A percentile compares a stretch with the other conserved stretches of the same genome.
Evolutionary conservation across 2,888 invertebrate species (phyloP).

Genomic region (Erannis defoliaria): DNA sequence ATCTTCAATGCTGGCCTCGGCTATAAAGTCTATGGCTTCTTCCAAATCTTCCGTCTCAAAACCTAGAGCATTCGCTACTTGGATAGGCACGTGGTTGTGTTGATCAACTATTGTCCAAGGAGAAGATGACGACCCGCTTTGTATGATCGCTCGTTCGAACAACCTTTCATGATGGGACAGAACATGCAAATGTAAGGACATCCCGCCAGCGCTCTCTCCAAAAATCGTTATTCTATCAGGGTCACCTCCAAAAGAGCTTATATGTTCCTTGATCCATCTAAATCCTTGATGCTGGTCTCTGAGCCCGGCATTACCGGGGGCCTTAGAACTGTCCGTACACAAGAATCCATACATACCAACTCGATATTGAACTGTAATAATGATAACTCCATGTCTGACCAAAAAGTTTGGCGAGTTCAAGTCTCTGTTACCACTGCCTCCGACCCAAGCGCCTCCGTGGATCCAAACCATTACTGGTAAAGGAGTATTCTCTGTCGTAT

Average conservation of each 20-base stretch:
- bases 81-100: conserved; percentile 31
- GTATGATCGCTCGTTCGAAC: conserved; percentile 49
- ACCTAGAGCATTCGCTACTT: conserved; percentile 35
- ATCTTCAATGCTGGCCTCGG: conserved; percentile 37
- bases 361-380: conserved; percentile 53
- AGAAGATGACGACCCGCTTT: conserved; percentile 40
- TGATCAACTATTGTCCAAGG: conserved; percentile 35
- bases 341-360: conserved; percentile 56
- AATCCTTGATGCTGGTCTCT: conserved; percentile 53
- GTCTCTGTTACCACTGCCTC: neutral
- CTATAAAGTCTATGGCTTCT: conserved; percentile 31
- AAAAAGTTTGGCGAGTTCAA: neutral
- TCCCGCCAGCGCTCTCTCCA: conserved; percentile 49
- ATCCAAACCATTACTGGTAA: conserved; percentile 24
- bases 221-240: conserved; percentile 33
- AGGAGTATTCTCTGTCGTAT: neutral
- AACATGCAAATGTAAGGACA: conserved; percentile 48
- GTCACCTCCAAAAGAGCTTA: conserved; percentile 52
- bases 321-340: conserved; percentile 46
- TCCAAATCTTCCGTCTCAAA: conserved; percentile 34
- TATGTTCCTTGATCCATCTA: conserved; percentile 53
- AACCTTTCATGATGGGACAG: conserved; percentile 47
- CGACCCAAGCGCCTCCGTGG: conserved; percentile 12
- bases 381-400: conserved; percentile 51
- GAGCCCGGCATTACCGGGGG: conserved; percentile 56